Percentiles rank a stretch among this genome's conserved stretches.
Evolutionary conservation across 1,140 invertebrate species (phyloP).

Genomic region (Listronotus oregonensis): DNA sequence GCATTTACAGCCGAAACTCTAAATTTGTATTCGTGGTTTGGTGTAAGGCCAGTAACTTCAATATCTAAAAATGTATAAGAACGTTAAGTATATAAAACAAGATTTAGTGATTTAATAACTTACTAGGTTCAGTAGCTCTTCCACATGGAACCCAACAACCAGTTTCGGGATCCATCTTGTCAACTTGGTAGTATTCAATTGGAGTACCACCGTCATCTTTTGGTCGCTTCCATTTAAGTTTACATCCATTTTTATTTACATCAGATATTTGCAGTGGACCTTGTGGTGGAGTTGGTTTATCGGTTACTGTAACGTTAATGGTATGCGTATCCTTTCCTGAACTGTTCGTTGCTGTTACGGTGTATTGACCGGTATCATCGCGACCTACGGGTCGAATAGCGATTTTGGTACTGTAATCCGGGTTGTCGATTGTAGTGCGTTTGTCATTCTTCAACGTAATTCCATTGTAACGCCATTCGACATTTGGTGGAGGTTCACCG

Average conservation of each 20-base stretch:
- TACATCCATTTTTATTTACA: slow-evolving; percentile 91
- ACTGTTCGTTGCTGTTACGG: slow-evolving; percentile 81
- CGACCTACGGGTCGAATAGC: slow-evolving; percentile 79
- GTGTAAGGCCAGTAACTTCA: slow-evolving; percentile 85
- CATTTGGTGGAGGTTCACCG: slow-evolving; percentile 88
- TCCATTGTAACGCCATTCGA: slow-evolving; percentile 83
- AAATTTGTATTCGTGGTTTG: slow-evolving; percentile 93
- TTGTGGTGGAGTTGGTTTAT: slow-evolving; percentile 85
- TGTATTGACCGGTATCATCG: slow-evolving; percentile 86
- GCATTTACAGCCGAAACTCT: slow-evolving; percentile 94
- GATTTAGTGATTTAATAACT: slow-evolving; percentile 27
- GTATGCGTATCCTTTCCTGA: slow-evolving; percentile 88
- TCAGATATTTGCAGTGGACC: slow-evolving; percentile 89
- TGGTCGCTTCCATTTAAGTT: slow-evolving; percentile 92
- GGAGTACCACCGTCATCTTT: slow-evolving; percentile 85
- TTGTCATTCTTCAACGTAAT: slow-evolving; percentile 62
- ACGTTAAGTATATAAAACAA: slow-evolving; percentile 17
- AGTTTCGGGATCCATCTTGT: slow-evolving; percentile 91
- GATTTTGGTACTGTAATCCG: slow-evolving; percentile 87
- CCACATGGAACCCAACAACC: slow-evolving; percentile 94
- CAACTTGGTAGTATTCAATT: slow-evolving; percentile 92
- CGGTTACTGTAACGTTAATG: slow-evolving; percentile 89
- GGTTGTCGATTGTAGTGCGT: slow-evolving; percentile 77
- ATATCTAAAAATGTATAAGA: slow-evolving; percentile 60
- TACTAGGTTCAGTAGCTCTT: slow-evolving; percentile 77